Conservation (phyloP, 2,797 vertebrate genomes). For the Spondyliosoma cantharus region DNA sequence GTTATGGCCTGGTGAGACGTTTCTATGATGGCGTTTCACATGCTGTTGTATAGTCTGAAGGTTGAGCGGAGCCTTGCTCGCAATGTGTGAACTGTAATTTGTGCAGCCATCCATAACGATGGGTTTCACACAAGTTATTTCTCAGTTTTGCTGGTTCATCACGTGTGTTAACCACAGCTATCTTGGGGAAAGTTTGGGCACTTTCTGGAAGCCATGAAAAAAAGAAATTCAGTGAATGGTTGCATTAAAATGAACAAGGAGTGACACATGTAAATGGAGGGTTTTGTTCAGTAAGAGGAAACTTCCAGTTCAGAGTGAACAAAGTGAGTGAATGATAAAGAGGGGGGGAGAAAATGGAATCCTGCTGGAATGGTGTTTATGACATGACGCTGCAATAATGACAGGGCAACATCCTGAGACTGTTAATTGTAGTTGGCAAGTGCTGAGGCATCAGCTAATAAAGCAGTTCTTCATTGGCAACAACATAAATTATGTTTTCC, state of each 20-base stretch:
- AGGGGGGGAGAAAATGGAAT: slow-evolving; percentile 17
- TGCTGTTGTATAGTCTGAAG: not conserved
- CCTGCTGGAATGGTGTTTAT: slow-evolving; percentile 40
- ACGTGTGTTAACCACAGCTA: slow-evolving; percentile 10
- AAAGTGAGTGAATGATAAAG: not conserved
- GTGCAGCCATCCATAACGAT: not conserved
- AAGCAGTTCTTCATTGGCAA: not conserved
- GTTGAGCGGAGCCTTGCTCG: not conserved
- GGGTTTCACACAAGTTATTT: not conserved
- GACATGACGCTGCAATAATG: slow-evolving; percentile 45
- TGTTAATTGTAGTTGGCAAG: slow-evolving; percentile 7
- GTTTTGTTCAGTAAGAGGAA: not conserved
- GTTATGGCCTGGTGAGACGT: not conserved
- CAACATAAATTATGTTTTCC: not conserved
- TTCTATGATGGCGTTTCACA: not conserved
- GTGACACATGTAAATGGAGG: not conserved
- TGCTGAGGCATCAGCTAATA: not conserved
- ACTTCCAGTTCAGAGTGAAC: not conserved
- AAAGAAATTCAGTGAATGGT: not conserved
- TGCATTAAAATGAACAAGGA: slow-evolving; percentile 9
- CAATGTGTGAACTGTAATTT: slow-evolving; percentile 34
- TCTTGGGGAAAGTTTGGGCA: not conserved
- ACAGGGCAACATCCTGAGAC: slow-evolving; percentile 22
- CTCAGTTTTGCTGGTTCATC: slow-evolving; percentile 7
- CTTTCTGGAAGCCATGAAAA: slow-evolving; percentile 18